Conservation (phyloP, 2,888 invertebrate species). For the Acleris literana region DNA sequence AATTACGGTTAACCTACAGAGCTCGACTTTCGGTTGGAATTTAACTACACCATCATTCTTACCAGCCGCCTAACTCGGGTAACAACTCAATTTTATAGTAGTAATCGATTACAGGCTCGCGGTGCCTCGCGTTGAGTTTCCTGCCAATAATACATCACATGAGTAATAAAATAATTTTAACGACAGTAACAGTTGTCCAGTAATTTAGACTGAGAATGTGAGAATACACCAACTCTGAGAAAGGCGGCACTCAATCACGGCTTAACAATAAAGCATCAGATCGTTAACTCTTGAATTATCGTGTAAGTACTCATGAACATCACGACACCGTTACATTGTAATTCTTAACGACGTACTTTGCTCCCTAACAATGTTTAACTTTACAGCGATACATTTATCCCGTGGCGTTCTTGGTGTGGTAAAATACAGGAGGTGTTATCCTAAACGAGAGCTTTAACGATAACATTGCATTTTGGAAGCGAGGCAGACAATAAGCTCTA, state of each 20-base stretch:
- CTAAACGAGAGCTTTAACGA: conserved; percentile 19
- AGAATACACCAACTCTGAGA: no score
- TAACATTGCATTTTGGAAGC: conserved; percentile 21
- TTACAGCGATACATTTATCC: not conserved
- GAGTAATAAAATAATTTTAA: not conserved
- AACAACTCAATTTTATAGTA: conserved; percentile 63
- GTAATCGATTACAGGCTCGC: conserved; percentile 55
- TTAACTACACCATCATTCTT: conserved; percentile 53
- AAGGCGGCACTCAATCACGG: no score
- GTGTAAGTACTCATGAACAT: no score
- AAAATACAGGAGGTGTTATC: conserved; percentile 24
- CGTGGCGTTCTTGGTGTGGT: not conserved
- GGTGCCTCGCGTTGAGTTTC: conserved; percentile 47
- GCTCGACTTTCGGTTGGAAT: conserved; percentile 42
- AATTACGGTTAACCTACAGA: conserved; percentile 26
- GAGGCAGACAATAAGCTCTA: conserved; percentile 22
- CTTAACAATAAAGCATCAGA: no score
- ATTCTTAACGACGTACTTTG: no score
- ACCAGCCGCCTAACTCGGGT: conserved; percentile 50
- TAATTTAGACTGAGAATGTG: not conserved
- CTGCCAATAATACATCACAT: not conserved
- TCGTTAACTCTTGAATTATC: no score
- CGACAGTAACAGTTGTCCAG: not conserved
- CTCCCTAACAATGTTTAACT: no score
- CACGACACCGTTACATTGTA: no score